Evolutionary conservation across 1,140 invertebrate species (phyloP).

Genomic region (Euwallacea similis): DNA sequence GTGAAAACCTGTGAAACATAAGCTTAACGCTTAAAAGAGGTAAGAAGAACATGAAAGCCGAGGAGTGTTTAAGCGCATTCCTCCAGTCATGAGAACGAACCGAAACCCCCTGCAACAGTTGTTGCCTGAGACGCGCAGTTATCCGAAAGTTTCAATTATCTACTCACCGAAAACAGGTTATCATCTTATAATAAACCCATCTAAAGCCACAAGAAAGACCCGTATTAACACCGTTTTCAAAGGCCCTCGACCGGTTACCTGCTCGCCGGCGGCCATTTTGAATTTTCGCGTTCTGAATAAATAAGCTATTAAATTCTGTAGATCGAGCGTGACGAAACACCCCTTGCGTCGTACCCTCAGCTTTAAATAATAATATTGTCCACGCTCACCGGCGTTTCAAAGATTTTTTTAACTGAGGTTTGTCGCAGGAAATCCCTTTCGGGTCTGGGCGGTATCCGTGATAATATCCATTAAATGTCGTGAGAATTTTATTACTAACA

Average conservation of each 20-base stretch:
- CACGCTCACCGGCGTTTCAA: too few species aligned
- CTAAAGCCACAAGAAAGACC: conserved; percentile 23
- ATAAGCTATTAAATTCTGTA: conserved; percentile 55
- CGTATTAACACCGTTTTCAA: conserved; percentile 27
- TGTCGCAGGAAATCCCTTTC: too few species aligned
- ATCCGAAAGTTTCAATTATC: conserved; percentile 28
- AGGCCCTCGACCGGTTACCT: conserved; percentile 42
- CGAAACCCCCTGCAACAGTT: neutral
- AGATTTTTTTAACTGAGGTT: too few species aligned
- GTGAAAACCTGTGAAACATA: too few species aligned
- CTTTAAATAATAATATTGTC: too few species aligned
- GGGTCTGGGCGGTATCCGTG: too few species aligned
- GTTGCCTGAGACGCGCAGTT: conserved; percentile 4
- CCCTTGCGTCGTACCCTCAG: neutral
- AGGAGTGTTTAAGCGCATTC: too few species aligned
- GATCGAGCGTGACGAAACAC: conserved; percentile 20
- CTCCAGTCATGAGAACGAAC: neutral
- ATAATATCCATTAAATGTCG: too few species aligned
- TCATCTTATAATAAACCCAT: conserved; percentile 34
- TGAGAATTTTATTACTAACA: too few species aligned
- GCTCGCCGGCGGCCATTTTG: conserved; percentile 52
- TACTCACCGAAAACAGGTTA: conserved; percentile 27
- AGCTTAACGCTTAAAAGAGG: too few species aligned
- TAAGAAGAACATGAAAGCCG: too few species aligned
- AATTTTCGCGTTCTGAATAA: conserved; percentile 55